phyloP scores from a whole-genome alignment of 2,113 vertebrate genomes.

The Spilogale gracilis region DNA sequence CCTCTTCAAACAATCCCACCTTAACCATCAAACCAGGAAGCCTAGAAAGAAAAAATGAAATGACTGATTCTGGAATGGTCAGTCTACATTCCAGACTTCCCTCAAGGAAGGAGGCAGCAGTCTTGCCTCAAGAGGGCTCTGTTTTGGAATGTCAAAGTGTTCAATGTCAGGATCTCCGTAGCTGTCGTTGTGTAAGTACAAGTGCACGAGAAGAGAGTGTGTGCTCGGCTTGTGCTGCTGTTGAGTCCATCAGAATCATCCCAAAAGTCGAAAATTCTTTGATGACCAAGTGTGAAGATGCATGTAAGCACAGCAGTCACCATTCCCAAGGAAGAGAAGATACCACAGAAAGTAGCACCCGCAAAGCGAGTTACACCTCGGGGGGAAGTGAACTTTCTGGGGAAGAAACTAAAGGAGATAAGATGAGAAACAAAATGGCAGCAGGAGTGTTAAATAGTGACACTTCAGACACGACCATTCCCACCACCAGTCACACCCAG shows the following conservation, averaged over 20 bases:
- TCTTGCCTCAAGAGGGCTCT: neutral
- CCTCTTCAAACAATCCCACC: neutral
- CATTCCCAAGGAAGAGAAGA: conserved; percentile 6
- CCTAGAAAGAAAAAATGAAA: neutral
- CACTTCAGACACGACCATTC: conserved; percentile 26
- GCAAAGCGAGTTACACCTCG: neutral
- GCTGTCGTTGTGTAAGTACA: conserved; percentile 22
- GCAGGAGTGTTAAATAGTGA: neutral
- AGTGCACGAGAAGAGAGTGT: neutral
- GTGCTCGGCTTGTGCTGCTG: conserved; percentile 28
- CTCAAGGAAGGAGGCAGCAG: neutral
- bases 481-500: neutral
- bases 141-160: conserved; percentile 32
- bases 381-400: conserved; percentile 12
- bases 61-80: neutral
- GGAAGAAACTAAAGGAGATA: conserved; percentile 47
- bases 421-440: conserved; percentile 10
- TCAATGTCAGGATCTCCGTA: conserved; percentile 37
- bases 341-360: neutral
- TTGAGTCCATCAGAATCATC: conserved; percentile 18
- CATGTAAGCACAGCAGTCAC: neutral
- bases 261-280: conserved; percentile 29
- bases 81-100: neutral
- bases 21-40: conserved; percentile 58
- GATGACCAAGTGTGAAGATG: conserved; percentile 43